Percentiles rank a stretch among this genome's conserved stretches.
These are phyloP conservation scores for Okapia johnstoni DNA, from an alignment of 2,113 vertebrate species.

Conservation along the genomic window DNA sequence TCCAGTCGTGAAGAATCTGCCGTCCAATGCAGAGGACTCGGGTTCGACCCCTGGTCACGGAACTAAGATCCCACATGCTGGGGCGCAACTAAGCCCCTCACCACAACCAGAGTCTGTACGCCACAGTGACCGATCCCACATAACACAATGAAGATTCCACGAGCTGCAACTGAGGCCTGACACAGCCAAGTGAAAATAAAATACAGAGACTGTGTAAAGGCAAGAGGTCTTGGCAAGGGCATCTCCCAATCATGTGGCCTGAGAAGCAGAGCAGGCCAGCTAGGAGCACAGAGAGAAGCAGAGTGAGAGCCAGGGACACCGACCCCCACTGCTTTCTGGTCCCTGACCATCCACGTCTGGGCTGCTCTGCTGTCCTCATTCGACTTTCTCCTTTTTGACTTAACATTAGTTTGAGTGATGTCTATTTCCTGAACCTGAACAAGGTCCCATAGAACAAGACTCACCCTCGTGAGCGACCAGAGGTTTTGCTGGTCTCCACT, in stretches of 20 bases:
- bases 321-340: not conserved
- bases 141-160: not conserved
- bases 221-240: not conserved
- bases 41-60: not conserved
- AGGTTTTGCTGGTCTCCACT: not conserved
- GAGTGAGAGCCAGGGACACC: not conserved
- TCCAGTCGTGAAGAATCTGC: not conserved
- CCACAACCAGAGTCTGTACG: not conserved
- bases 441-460: not conserved
- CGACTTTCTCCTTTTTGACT: not conserved
- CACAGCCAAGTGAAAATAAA: not conserved
- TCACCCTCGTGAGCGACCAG: not conserved
- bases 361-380: not conserved
- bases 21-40: not conserved
- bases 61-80: not conserved
- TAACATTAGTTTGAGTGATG: not conserved
- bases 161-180: not conserved
- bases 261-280: not conserved
- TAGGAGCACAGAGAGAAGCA: not conserved
- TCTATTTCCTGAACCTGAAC: not conserved
- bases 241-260: rapidly evolving
- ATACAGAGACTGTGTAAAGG: not conserved
- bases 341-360: not conserved
- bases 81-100: not conserved
- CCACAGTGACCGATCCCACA: not conserved